phyloP scores from a whole-genome alignment of 2,113 vertebrate genomes.

The Rhabdomys dilectus region DNA sequence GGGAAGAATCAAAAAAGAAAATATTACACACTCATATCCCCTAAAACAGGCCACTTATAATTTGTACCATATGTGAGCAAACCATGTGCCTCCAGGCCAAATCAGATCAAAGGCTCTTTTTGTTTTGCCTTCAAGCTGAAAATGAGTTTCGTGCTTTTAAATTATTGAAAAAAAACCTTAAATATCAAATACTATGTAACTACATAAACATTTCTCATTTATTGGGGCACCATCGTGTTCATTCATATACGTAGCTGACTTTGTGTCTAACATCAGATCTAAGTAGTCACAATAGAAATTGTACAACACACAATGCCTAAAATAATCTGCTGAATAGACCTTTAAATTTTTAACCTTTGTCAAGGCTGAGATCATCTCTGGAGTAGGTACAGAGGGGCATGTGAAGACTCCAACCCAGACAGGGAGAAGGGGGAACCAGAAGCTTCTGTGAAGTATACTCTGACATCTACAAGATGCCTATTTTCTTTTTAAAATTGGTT shows the following conservation, averaged over 20 bases:
- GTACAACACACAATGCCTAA: background rate
- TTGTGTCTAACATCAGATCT: background rate
- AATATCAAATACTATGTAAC: background rate
- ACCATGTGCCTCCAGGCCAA: background rate
- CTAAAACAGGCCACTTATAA: background rate
- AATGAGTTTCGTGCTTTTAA: conserved; percentile 29
- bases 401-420: background rate
- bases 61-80: background rate
- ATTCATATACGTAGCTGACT: background rate
- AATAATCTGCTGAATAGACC: background rate
- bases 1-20: background rate
- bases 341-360: background rate
- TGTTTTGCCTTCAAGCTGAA: background rate
- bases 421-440: background rate
- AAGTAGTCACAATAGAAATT: background rate
- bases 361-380: background rate
- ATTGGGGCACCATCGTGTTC: background rate
- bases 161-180: background rate
- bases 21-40: background rate
- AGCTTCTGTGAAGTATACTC: background rate
- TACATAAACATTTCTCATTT: background rate
- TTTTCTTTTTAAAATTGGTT: background rate
- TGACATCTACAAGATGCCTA: background rate
- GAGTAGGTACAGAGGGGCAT: background rate
- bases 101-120: background rate